A percentile compares a stretch with the other conserved stretches of the same genome.
phyloP scores from a whole-genome alignment of 1,140 invertebrate genomes.

The Capitella teleta region DNA sequence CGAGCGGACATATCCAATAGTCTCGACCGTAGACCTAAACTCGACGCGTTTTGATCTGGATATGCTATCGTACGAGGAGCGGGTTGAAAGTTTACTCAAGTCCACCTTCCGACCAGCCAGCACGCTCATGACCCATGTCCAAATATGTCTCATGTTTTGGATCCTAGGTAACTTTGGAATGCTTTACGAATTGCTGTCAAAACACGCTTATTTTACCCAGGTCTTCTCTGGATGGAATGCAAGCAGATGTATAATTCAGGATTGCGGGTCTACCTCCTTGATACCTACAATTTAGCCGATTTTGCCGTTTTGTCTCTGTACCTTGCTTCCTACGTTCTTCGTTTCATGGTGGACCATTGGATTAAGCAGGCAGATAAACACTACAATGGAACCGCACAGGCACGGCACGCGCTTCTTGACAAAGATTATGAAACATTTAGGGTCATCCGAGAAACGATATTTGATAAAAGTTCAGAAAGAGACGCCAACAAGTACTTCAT shows the following conservation, averaged over 20 bases:
- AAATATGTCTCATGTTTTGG: slow-evolving; percentile 42
- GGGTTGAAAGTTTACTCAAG: slow-evolving; percentile 33
- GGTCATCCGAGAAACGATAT: slow-evolving; percentile 18
- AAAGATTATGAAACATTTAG: slow-evolving; percentile 15
- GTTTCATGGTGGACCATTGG: slow-evolving; percentile 25
- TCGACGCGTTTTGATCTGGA: too few relatives aligned
- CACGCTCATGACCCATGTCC: slow-evolving; percentile 38
- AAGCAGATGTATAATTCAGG: slow-evolving; percentile 41
- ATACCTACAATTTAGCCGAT: slow-evolving; percentile 41
- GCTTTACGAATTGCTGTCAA: not conserved
- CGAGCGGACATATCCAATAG: slow-evolving; percentile 27
- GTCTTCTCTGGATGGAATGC: slow-evolving; percentile 40
- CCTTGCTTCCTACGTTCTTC: slow-evolving; percentile 36
- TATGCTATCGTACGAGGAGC: slow-evolving; percentile 26
- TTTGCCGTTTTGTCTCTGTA: slow-evolving; percentile 40
- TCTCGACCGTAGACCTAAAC: slow-evolving; percentile 23
- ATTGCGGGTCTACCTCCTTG: slow-evolving; percentile 33
- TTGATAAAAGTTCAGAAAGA: slow-evolving; percentile 8
- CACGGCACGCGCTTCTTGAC: slow-evolving; percentile 20
- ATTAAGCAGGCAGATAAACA: slow-evolving; percentile 19
- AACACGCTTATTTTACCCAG: slow-evolving; percentile 19
- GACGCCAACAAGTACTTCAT: slow-evolving; percentile 35
- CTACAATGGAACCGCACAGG: slow-evolving; percentile 31
- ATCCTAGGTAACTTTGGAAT: slow-evolving; percentile 26
- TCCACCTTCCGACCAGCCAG: slow-evolving; percentile 35